These are phyloP conservation scores for Orthosia cruda DNA, from an alignment of 2,888 invertebrate species.

Conservation along the genomic window DNA sequence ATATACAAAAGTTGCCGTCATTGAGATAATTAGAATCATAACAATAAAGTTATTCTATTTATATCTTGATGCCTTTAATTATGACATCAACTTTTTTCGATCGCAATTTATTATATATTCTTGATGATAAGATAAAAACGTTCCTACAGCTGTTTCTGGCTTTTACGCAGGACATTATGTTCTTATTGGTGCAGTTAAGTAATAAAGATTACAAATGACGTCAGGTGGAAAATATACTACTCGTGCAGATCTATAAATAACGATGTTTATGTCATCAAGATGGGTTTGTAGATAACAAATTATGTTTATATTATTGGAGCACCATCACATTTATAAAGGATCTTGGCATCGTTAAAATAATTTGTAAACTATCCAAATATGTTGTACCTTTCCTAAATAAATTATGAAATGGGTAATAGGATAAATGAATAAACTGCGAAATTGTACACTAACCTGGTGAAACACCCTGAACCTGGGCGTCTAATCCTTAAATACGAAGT, in stretches of 20 bases:
- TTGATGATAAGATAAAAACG: constrained; percentile 11
- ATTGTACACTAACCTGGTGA: too few species aligned
- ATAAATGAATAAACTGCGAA: too few species aligned
- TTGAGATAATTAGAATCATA: not conserved
- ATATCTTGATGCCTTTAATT: constrained; percentile 18
- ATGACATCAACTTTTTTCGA: constrained; percentile 27
- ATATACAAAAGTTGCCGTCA: not conserved
- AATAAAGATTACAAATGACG: constrained; percentile 19
- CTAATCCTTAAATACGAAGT: too few species aligned
- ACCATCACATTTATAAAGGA: not conserved
- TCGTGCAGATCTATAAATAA: constrained; percentile 12
- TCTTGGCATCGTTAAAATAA: not conserved
- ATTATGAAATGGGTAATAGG: too few species aligned
- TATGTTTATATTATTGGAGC: not conserved
- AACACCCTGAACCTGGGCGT: too few species aligned
- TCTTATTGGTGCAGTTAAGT: constrained; percentile 11
- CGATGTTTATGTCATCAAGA: constrained; percentile 7
- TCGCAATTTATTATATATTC: not conserved
- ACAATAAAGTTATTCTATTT: constrained; percentile 25
- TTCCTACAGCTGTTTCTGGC: constrained; percentile 25
- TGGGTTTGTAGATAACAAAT: not conserved
- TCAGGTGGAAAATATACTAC: constrained; percentile 18
- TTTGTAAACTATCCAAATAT: too few species aligned
- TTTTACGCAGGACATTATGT: constrained; percentile 15
- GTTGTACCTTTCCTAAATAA: too few species aligned